phyloP scores from a whole-genome alignment of 2,888 invertebrate species.

The Ferdinandea cuprea region DNA sequence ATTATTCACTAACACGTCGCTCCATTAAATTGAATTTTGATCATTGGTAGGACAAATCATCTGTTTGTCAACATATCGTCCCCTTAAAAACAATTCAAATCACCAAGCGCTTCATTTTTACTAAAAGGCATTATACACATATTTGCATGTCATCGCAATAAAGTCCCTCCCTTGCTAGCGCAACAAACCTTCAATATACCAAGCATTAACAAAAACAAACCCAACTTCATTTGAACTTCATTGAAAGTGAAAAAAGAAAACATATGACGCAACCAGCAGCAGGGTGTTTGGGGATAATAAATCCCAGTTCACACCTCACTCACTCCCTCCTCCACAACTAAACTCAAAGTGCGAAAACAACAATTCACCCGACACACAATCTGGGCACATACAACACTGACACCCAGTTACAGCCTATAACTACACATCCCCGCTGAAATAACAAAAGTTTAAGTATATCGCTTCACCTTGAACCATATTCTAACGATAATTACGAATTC shows the following conservation, averaged over 20 bases:
- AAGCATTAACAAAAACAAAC: conserved; percentile 40
- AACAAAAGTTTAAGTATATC: conserved; percentile 69
- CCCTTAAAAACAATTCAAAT: neutral
- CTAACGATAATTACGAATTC: conserved; percentile 70
- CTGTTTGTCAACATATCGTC: neutral
- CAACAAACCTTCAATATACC: conserved; percentile 33
- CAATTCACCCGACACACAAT: conserved; percentile 59
- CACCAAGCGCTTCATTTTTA: conserved; percentile 17
- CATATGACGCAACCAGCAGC: conserved; percentile 52
- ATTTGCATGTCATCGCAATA: conserved; percentile 47
- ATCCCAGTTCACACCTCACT: conserved; percentile 27
- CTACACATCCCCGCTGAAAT: conserved; percentile 18
- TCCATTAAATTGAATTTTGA: too few relatives aligned
- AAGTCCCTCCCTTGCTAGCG: conserved; percentile 20
- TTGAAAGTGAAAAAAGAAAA: conserved; percentile 59
- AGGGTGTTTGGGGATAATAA: conserved; percentile 41
- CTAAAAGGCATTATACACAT: conserved; percentile 15
- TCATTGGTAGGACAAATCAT: too few relatives aligned
- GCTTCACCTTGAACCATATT: conserved; percentile 76
- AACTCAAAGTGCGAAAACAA: conserved; percentile 46
- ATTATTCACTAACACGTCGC: too few relatives aligned
- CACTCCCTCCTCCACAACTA: too few relatives aligned
- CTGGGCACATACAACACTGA: conserved; percentile 46
- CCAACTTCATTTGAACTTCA: conserved; percentile 11
- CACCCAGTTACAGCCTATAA: conserved; percentile 54